A percentile compares a stretch with the other conserved stretches of the same genome.
Evolutionary conservation across 2,797 vertebrate species (phyloP).

Genomic region (Lateolabrax maculatus): DNA sequence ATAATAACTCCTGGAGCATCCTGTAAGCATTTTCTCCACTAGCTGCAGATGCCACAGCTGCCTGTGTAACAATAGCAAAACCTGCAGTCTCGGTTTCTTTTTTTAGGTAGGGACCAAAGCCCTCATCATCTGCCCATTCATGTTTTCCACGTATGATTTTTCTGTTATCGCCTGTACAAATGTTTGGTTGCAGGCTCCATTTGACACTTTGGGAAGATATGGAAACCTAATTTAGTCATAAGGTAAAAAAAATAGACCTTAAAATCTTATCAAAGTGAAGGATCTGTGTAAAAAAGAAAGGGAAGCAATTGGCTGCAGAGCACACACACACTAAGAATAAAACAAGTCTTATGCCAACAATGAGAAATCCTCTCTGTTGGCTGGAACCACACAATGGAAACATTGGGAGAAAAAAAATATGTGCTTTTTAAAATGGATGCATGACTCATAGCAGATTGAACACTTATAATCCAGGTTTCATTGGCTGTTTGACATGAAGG

Average conservation of each 20-base stretch:
- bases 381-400: conserved; percentile 40
- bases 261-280: conserved; percentile 69
- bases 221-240: conserved; percentile 67
- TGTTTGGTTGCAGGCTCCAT: conserved; percentile 31
- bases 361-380: conserved; percentile 53
- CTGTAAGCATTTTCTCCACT: conserved; percentile 33
- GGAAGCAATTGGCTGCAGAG: conserved; percentile 26
- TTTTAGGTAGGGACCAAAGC: conserved; percentile 7
- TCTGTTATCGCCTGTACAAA: conserved; percentile 41
- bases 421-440: conserved; percentile 47
- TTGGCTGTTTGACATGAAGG: conserved; percentile 49
- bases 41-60: conserved; percentile 46
- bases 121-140: conserved; percentile 27
- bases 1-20: conserved; percentile 65
- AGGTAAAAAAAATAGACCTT: conserved; percentile 44
- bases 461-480: conserved; percentile 53
- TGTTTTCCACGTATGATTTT: conserved; percentile 37
- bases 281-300: conserved; percentile 46
- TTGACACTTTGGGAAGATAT: conserved; percentile 62
- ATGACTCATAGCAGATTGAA: conserved; percentile 55
- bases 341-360: conserved; percentile 62
- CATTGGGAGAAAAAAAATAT: conserved; percentile 39
- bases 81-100: conserved; percentile 22
- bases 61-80: conserved; percentile 40
- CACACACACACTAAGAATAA: conserved; percentile 32